These are phyloP conservation scores for Rhizoglyphus robini DNA, from an alignment of 1,140 invertebrate genomes.

Conservation along the genomic window DNA sequence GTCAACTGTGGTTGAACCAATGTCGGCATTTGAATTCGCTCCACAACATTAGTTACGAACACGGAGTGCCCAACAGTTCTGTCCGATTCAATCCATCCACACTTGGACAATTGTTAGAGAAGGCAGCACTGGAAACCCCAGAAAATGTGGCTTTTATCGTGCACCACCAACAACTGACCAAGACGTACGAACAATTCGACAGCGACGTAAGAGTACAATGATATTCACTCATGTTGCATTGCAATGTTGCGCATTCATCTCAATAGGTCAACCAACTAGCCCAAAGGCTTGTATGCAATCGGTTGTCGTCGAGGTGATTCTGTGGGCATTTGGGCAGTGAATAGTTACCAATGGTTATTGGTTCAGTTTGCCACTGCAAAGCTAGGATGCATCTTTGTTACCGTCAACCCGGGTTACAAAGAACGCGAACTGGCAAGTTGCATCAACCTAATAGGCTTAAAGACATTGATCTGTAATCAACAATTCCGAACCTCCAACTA, in stretches of 20 bases:
- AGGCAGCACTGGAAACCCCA: neutral
- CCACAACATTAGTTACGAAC: neutral
- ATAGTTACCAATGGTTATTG: slow-evolving; percentile 65
- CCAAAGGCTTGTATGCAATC: slow-evolving; percentile 55
- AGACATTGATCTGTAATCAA: slow-evolving; percentile 13
- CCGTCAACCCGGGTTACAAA: slow-evolving; percentile 35
- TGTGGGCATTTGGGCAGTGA: slow-evolving; percentile 77
- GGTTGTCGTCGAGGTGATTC: slow-evolving; percentile 65
- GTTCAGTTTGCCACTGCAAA: slow-evolving; percentile 59
- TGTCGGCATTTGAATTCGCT: neutral
- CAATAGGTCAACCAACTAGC: slow-evolving; percentile 58
- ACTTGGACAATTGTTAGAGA: slow-evolving; percentile 7
- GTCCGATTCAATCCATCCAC: neutral
- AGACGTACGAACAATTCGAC: slow-evolving; percentile 49
- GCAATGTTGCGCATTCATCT: neutral
- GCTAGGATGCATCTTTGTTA: slow-evolving; percentile 43
- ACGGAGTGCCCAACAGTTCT: neutral
- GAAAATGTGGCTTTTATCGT: slow-evolving; percentile 46
- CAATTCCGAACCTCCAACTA: slow-evolving; percentile 4
- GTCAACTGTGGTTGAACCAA: no score
- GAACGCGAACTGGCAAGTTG: slow-evolving; percentile 33
- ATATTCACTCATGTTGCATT: neutral
- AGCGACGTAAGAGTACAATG: slow-evolving; percentile 42
- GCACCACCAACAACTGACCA: slow-evolving; percentile 42
- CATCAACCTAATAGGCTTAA: neutral